A percentile compares a stretch with the other conserved stretches of the same genome.
Evolutionary conservation across 2,888 invertebrate genomes (phyloP).

Genomic region (Prosopocoilus inquinatus): DNA sequence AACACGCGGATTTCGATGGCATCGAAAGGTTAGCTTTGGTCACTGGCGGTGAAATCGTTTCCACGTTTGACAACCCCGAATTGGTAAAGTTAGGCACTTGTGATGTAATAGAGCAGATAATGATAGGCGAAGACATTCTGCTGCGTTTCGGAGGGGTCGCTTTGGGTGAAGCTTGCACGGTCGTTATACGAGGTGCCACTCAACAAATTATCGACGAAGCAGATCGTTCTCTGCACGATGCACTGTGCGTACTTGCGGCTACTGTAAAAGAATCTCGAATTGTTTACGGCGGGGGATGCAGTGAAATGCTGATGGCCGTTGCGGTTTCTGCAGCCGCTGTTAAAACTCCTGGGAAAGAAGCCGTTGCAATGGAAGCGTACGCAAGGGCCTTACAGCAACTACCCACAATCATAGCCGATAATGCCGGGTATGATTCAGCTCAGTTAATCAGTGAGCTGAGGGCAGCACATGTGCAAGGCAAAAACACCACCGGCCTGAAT

Average conservation of each 20-base stretch:
- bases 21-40: slow-evolving; percentile 96
- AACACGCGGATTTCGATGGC: slow-evolving; percentile 99
- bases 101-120: slow-evolving; percentile 94
- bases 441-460: slow-evolving; percentile 89
- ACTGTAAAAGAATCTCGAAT: slow-evolving; percentile 92
- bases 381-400: slow-evolving; percentile 84
- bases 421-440: slow-evolving; percentile 97
- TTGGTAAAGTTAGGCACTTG: slow-evolving; percentile 91
- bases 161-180: slow-evolving; percentile 94
- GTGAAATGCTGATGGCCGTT: slow-evolving; percentile 96
- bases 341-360: slow-evolving; percentile 93
- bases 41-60: slow-evolving; percentile 97
- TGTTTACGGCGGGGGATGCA: slow-evolving; percentile 82
- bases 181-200: slow-evolving; percentile 96
- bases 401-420: slow-evolving; percentile 96
- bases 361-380: slow-evolving; percentile 95
- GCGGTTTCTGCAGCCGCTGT: slow-evolving; percentile 82
- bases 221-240: slow-evolving; percentile 96
- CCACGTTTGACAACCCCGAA: slow-evolving; percentile 95
- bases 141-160: slow-evolving; percentile 93
- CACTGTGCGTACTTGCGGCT: slow-evolving; percentile 92
- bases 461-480: slow-evolving; percentile 80
- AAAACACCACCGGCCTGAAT: slow-evolving; percentile 77
- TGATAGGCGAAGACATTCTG: slow-evolving; percentile 96
- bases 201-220: slow-evolving; percentile 98